phyloP scores from a whole-genome alignment of 1,140 invertebrate species.

The Brachionus manjavacas region DNA sequence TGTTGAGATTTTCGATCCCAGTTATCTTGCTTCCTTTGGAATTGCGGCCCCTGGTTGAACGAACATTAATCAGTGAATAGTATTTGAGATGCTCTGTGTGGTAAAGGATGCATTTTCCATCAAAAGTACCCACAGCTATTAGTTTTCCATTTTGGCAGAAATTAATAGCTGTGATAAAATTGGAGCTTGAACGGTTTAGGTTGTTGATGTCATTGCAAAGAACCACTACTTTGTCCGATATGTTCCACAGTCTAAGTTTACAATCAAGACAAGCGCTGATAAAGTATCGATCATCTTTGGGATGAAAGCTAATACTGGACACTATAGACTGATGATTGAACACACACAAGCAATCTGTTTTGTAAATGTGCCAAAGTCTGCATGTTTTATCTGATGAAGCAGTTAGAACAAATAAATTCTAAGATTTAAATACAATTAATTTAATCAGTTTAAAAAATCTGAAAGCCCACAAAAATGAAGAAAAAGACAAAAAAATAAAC shows the following conservation, averaged over 20 bases:
- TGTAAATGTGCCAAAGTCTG: constrained; percentile 89
- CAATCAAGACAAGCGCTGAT: constrained; percentile 89
- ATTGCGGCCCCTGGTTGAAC: constrained; percentile 88
- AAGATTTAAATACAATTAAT: too few species aligned
- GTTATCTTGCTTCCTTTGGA: constrained; percentile 88
- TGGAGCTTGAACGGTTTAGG: constrained; percentile 63
- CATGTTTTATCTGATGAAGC: constrained; percentile 98
- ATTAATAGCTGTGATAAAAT: constrained; percentile 92
- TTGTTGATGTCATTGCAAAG: constrained; percentile 49
- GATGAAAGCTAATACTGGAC: constrained; percentile 95
- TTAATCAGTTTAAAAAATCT: too few species aligned
- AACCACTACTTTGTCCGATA: constrained; percentile 88
- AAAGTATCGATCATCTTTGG: constrained; percentile 87
- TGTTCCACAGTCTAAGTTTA: constrained; percentile 95
- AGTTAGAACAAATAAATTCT: constrained; percentile 91
- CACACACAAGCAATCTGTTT: constrained; percentile 92
- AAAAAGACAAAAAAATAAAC: too few species aligned
- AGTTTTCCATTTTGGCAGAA: constrained; percentile 96
- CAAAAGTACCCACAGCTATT: constrained; percentile 89
- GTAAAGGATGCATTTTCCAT: constrained; percentile 96
- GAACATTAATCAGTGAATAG: constrained; percentile 91
- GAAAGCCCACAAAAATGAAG: too few species aligned
- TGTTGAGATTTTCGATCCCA: constrained; percentile 82
- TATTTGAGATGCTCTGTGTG: constrained; percentile 93
- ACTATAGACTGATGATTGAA: constrained; percentile 99